A percentile compares a stretch with the other conserved stretches of the same genome.
Conservation (phyloP, 2,888 invertebrate species). For the Microctonus hyperodae region DNA sequence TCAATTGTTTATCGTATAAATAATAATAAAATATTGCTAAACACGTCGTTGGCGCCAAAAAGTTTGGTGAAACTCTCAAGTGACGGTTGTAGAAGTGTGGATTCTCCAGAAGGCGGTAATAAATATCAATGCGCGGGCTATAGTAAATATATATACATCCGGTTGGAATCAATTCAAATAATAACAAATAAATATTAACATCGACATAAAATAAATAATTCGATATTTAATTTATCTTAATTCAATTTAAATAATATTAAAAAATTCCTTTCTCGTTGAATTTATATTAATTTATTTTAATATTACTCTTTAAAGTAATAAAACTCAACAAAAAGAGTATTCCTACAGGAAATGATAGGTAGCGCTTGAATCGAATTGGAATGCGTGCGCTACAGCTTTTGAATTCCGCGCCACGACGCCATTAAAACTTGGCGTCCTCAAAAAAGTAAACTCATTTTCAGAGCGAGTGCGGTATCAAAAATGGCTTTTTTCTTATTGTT, state of each 20-base stretch:
- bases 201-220: no score
- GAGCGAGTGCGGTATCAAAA: no score
- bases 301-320: no score
- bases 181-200: neutral
- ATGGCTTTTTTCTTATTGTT: no score
- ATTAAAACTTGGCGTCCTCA: no score
- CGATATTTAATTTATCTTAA: no score
- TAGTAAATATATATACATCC: neutral
- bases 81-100: constrained; percentile 31
- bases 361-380: no score
- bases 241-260: neutral
- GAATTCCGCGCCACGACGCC: no score
- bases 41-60: constrained; percentile 41
- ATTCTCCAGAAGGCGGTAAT: neutral
- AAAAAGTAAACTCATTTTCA: no score
- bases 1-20: constrained; percentile 22
- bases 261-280: neutral
- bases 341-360: no score
- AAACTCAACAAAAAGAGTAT: no score
- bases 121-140: neutral
- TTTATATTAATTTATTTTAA: neutral
- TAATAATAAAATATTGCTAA: constrained; percentile 31
- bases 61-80: constrained; percentile 23
- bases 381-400: no score
- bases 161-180: neutral